Evolutionary conservation across 2,888 invertebrate genomes (phyloP), one percentile per base, ranked within the genome.

Genomic region (Melanargia galathea): DNA sequence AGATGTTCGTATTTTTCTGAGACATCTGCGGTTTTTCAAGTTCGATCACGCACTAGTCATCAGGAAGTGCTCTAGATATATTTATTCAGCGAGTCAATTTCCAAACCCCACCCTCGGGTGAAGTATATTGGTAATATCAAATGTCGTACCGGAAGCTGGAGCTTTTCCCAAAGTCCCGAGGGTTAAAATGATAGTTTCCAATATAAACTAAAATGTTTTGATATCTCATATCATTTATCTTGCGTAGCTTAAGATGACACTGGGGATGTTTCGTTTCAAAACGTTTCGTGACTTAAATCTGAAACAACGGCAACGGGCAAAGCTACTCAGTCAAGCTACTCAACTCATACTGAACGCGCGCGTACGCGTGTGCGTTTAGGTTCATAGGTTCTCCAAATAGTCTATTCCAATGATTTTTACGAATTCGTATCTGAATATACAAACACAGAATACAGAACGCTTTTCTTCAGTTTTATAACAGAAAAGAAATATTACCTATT

Each of bases 141-240:
- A 52, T 52, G 35, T 52, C 30, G 33, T 20, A 18, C 13, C 18
- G 35, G 33, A 52, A 35, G 33, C 33, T 46, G 6, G 13, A 33
- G 51, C 30, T 16, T 18, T 11, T 33, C 16, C 30, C 10, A 33
- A 11, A 20, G 33, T 52, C 52, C 52, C 35, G 16, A 20, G 52
- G 52, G 52, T 20, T 24, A 59, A 51, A 59, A 40, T 59, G 59
- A 59, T 59, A 40, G 49, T 59, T 59, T 46, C 26, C 35, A 38
- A 51, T 59, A 59, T 51, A 40, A 49, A 16, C 24, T 59, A 22
- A n/a, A 49, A 22, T 33, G 51, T 18, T 51, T 51, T 35, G 52
- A 52, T 18, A 20, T 6, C 20, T 20, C 35, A 20, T 20, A 52
- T 26, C 26, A 49, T 30, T 49, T 49, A 22, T 30, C 26, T 30